These are phyloP conservation scores for Gorsachius goisagi DNA, from an alignment of 2,113 vertebrate species.

Conservation along the genomic window DNA sequence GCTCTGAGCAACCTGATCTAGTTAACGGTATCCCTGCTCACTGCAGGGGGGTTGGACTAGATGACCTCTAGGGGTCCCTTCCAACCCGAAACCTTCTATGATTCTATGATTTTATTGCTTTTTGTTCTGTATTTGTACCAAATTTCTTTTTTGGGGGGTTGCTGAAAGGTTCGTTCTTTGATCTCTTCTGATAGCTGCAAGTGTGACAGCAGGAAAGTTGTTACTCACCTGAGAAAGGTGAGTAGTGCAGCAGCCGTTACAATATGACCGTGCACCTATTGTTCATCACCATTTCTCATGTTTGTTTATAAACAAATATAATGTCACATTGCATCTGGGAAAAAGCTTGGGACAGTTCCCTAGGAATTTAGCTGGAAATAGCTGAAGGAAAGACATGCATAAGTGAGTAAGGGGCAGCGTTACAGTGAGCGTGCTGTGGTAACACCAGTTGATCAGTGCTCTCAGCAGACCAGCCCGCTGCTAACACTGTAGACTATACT, in stretches of 20 bases:
- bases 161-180: not conserved
- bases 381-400: not conserved
- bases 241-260: not conserved
- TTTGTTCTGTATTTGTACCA: not conserved
- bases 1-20: too few species aligned
- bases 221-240: not conserved
- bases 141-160: not conserved
- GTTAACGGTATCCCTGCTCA: too few species aligned
- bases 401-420: not conserved
- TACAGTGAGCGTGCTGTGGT: not conserved
- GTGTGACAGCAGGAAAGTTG: not conserved
- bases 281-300: not conserved
- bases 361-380: not conserved
- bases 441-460: not conserved
- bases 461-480: not conserved
- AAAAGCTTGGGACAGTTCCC: not conserved
- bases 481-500: too few species aligned
- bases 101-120: not conserved
- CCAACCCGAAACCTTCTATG: too few species aligned
- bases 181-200: not conserved
- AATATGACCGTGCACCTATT: fast-evolving
- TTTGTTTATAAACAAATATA: not conserved
- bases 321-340: not conserved
- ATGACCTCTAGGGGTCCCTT: too few species aligned
- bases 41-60: too few species aligned